phyloP scores from a whole-genome alignment of 2,797 vertebrate genomes.

The Erpetoichthys calabaricus region DNA sequence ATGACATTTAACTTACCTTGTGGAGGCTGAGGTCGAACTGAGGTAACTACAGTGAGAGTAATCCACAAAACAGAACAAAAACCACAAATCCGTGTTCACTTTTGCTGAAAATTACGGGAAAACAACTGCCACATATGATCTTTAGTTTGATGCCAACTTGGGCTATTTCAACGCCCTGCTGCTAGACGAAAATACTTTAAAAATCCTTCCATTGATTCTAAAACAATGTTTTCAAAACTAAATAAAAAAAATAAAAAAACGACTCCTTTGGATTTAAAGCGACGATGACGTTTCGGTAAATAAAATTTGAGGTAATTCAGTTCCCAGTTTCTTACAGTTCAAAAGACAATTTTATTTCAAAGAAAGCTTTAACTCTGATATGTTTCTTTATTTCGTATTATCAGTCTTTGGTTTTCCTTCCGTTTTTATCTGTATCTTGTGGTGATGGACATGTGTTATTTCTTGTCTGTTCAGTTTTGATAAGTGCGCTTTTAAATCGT shows the following conservation, averaged over 20 bases:
- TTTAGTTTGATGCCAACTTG: background rate
- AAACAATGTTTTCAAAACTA: constrained; percentile 9
- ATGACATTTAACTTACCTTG: constrained; percentile 44
- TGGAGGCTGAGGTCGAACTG: constrained; percentile 53
- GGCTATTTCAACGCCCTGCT: constrained; percentile 21
- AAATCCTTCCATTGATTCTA: constrained; percentile 16
- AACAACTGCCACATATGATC: no score
- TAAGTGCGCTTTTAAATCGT: background rate
- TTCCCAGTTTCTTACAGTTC: constrained; percentile 24
- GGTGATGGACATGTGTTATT: no score
- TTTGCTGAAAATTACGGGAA: no score
- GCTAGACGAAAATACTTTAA: constrained; percentile 9
- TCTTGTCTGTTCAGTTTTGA: no score
- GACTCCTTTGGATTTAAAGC: constrained; percentile 45
- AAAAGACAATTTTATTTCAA: constrained; percentile 21
- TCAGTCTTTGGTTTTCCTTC: constrained; percentile 54
- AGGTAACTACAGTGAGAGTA: constrained; percentile 48
- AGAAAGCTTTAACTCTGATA: constrained; percentile 23
- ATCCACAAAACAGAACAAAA: constrained; percentile 38
- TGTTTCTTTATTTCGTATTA: constrained; percentile 24
- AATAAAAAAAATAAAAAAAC: constrained; percentile 22
- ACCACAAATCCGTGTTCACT: no score
- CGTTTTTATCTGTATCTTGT: constrained; percentile 8
- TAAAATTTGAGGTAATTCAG: constrained; percentile 50
- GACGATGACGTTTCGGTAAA: constrained; percentile 35